These are phyloP conservation scores for Danio aesculapii DNA, from an alignment of 2,797 vertebrate species.

Conservation along the genomic window DNA sequence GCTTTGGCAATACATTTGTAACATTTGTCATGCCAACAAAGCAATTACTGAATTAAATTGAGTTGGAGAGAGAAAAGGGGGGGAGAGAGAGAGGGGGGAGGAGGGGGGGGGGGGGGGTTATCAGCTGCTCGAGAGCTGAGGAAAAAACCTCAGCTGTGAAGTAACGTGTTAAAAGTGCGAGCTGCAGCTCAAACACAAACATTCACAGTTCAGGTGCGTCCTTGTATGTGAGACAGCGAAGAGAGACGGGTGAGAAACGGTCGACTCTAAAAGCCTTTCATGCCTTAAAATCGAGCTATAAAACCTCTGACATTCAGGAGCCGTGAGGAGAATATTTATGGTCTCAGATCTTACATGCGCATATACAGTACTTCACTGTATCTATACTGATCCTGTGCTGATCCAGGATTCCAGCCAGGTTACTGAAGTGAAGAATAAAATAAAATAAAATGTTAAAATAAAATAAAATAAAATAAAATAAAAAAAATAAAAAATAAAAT, in stretches of 20 bases:
- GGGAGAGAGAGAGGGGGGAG: no score
- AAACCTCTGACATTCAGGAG: constrained; percentile 25
- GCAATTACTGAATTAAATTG: no score
- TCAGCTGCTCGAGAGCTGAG: no score
- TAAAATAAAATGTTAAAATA: no score
- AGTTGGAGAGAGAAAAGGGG: no score
- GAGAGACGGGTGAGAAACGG: constrained; percentile 4
- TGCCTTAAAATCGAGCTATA: constrained; percentile 27
- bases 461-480: no score
- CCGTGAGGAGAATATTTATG: constrained; percentile 7
- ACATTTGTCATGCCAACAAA: no score
- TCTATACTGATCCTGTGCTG: not conserved
- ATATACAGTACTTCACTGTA: not conserved
- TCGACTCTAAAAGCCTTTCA: constrained; percentile 30
- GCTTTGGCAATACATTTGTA: no score
- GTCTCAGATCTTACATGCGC: not conserved
- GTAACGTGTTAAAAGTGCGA: constrained; percentile 37
- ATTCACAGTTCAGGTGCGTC: constrained; percentile 10
- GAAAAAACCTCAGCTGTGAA: not conserved
- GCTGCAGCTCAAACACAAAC: constrained; percentile 30
- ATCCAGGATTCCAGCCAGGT: no score
- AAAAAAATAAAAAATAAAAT: no score
- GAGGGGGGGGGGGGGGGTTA: no score
- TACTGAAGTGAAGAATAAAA: not conserved
- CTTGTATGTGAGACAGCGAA: not conserved